These are phyloP conservation scores for Synergus japonicus DNA, from an alignment of 2,888 invertebrate genomes.

Conservation along the genomic window DNA sequence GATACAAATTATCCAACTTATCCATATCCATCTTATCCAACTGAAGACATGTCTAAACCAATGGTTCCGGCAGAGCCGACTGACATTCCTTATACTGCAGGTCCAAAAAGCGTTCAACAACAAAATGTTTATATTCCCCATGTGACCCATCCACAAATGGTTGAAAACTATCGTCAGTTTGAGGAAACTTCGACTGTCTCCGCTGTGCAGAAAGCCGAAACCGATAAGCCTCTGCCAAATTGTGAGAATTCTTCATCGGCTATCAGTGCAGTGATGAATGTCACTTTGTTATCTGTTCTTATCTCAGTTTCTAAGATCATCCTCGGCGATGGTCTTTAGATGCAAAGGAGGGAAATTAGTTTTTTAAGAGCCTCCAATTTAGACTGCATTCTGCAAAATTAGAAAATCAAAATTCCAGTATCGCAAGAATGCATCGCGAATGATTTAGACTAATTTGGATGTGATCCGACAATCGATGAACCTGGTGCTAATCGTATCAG, in stretches of 20 bases:
- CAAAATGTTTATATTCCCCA: slow-evolving; percentile 54
- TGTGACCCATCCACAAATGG: slow-evolving; percentile 55
- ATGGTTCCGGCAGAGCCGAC: slow-evolving; percentile 40
- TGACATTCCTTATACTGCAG: slow-evolving; percentile 51
- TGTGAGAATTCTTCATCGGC: slow-evolving; percentile 45
- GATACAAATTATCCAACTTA: slow-evolving; percentile 28
- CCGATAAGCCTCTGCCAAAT: slow-evolving; percentile 52
- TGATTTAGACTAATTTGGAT: slow-evolving; percentile 33
- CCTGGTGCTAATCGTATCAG: not conserved
- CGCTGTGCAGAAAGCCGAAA: slow-evolving; percentile 38
- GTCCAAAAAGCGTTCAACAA: slow-evolving; percentile 52
- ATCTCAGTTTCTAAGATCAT: not conserved
- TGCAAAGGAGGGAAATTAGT: not conserved
- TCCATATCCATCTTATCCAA: slow-evolving; percentile 41
- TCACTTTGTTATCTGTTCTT: not conserved
- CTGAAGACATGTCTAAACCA: not conserved
- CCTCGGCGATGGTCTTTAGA: slow-evolving; percentile 1
- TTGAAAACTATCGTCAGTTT: slow-evolving; percentile 60
- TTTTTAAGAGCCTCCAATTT: slow-evolving; percentile 3
- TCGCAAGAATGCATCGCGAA: slow-evolving; percentile 4
- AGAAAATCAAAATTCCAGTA: slow-evolving; percentile 9
- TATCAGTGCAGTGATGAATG: not conserved
- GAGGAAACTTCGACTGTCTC: slow-evolving; percentile 44
- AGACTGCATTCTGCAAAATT: slow-evolving; percentile 10
- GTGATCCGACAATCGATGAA: slow-evolving; percentile 22